Evolutionary conservation across 1,140 invertebrate genomes (phyloP).

Genomic region (Drosophila grimshawi): DNA sequence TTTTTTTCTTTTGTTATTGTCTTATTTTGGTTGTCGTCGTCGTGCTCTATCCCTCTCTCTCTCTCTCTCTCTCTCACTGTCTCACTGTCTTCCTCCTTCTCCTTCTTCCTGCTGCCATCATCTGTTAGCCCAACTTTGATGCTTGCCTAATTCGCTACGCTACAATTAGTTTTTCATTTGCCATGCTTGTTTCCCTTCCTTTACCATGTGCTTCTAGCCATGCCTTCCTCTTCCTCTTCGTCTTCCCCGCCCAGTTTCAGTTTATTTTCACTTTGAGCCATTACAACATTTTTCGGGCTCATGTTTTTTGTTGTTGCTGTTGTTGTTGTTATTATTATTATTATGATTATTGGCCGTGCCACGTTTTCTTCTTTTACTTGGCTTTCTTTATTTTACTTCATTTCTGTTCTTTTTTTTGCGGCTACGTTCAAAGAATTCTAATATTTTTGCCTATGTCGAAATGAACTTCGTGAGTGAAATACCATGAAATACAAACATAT

Average conservation of each 20-base stretch:
- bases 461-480: conserved; percentile 81
- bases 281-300: conserved; percentile 70
- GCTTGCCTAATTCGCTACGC: conserved; percentile 74
- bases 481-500: conserved; percentile 54
- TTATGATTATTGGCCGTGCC: conserved; percentile 77
- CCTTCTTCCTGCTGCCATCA: conserved; percentile 12
- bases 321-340: conserved; percentile 70
- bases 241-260: conserved; percentile 43
- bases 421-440: conserved; percentile 68
- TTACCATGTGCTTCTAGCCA: neutral
- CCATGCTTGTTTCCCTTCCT: conserved; percentile 42
- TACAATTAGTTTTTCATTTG: conserved; percentile 82
- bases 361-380: conserved; percentile 52
- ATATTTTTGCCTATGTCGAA: conserved; percentile 66
- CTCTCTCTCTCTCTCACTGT: neutral
- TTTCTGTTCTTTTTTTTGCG: conserved; percentile 39
- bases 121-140: conserved; percentile 56
- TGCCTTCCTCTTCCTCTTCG: conserved; percentile 7
- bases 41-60: neutral
- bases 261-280: conserved; percentile 79
- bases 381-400: conserved; percentile 14
- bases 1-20: conserved; percentile 30
- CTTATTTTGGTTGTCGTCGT: conserved; percentile 27
- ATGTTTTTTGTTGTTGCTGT: conserved; percentile 60
- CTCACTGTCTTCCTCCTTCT: conserved; percentile 46